Percentiles rank a stretch among this genome's conserved stretches.
phyloP scores from a whole-genome alignment of 1,140 invertebrate species.

The Brachionus manjavacas region DNA sequence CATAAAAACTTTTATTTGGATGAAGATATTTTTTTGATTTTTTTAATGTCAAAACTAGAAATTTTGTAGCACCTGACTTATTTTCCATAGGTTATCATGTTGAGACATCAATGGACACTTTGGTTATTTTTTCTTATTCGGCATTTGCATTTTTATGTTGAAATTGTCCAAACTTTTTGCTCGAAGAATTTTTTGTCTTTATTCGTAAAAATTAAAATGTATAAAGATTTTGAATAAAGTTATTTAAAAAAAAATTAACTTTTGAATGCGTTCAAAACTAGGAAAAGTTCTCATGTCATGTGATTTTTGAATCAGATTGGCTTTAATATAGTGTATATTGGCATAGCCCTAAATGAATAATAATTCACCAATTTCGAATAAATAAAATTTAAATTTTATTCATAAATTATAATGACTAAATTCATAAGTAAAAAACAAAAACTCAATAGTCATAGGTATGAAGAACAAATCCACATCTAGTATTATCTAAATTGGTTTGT shows the following conservation, averaged over 20 bases:
- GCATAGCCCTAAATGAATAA: neutral
- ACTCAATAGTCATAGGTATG: neutral
- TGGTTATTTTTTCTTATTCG: neutral
- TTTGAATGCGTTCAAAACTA: neutral
- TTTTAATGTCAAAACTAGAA: neutral
- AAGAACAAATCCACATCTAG: neutral
- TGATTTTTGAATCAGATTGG: neutral
- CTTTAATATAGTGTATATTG: neutral
- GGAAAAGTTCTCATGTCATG: neutral
- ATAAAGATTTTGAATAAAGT: conserved; percentile 12
- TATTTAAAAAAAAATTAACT: conserved; percentile 27
- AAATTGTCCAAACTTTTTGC: neutral
- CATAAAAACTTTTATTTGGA: neutral
- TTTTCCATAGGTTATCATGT: neutral
- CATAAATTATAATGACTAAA: conserved; percentile 34
- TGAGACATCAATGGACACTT: neutral
- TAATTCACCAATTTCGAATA: neutral
- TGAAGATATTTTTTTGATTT: neutral
- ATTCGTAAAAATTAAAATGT: neutral
- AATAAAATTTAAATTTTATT: conserved; percentile 9
- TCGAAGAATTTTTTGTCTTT: neutral
- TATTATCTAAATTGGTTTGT: neutral
- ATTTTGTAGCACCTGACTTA: neutral
- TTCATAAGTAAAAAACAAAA: neutral
- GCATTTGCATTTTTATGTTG: neutral